phyloP scores from a whole-genome alignment of 2,113 vertebrate species.

The Sterna hirundo region DNA sequence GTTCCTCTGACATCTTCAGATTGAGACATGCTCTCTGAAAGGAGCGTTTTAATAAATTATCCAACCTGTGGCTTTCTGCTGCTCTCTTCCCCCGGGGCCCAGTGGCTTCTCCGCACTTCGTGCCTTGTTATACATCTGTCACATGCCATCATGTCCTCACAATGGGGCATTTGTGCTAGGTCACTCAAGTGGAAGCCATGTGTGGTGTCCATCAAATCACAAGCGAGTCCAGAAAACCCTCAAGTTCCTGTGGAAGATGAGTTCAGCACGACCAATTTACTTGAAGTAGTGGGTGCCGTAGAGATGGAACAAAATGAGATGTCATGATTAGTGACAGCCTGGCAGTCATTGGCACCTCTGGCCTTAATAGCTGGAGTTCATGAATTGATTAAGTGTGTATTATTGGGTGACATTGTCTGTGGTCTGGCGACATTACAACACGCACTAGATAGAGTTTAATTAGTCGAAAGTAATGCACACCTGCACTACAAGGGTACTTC shows the following conservation, averaged over 20 bases:
- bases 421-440: background rate
- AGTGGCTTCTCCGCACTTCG: background rate
- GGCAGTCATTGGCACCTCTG: background rate
- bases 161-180: background rate
- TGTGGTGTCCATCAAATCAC: background rate
- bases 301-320: background rate
- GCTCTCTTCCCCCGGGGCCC: background rate
- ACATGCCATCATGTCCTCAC: rapidly evolving
- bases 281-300: background rate
- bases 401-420: background rate
- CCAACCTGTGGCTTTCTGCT: background rate
- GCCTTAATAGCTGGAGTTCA: background rate
- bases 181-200: background rate
- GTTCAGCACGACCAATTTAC: background rate
- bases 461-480: background rate
- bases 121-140: background rate
- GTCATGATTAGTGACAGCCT: background rate
- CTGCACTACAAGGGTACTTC: background rate
- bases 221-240: background rate
- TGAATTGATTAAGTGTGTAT: background rate
- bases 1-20: background rate
- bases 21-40: background rate
- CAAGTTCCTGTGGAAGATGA: background rate
- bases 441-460: background rate
- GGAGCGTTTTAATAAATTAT: background rate